A percentile compares a stretch with the other conserved stretches of the same genome.
Evolutionary conservation across 2,888 invertebrate species (phyloP).

Genomic region (Mactromeris polynyma): DNA sequence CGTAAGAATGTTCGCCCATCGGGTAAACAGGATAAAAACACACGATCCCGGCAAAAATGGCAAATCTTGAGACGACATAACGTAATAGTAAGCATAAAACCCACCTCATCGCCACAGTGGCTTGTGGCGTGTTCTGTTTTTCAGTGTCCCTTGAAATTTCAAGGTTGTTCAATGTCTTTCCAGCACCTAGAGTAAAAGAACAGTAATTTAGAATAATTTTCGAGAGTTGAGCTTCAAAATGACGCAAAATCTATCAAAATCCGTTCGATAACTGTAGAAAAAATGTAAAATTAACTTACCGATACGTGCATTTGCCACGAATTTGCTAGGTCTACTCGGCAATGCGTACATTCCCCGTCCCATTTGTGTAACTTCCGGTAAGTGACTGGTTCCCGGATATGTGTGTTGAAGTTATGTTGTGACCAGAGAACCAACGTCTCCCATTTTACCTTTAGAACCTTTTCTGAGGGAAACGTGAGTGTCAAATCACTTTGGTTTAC

Average conservation of each 20-base stretch:
- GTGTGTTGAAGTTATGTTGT: neutral
- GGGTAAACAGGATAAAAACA: neutral
- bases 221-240: conserved; percentile 54
- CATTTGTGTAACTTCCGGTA: conserved; percentile 68
- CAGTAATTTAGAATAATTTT: conserved; percentile 34
- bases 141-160: conserved; percentile 78
- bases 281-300: conserved; percentile 72
- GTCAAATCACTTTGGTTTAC: neutral
- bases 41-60: neutral
- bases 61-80: neutral
- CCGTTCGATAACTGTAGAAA: conserved; percentile 43
- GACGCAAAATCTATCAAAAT: conserved; percentile 40
- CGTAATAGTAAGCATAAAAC: neutral
- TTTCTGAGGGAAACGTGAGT: neutral
- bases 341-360: conserved; percentile 83
- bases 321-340: conserved; percentile 80
- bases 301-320: conserved; percentile 80
- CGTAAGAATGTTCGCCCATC: neutral
- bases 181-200: conserved; percentile 74
- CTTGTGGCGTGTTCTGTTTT: conserved; percentile 63
- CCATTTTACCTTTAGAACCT: neutral
- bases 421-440: neutral
- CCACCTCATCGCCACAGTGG: conserved; percentile 78
- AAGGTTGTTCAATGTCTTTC: conserved; percentile 81
- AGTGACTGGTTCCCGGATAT: neutral